phyloP scores from a whole-genome alignment of 2,113 vertebrate genomes.

The Myrmecophaga tridactyla region DNA sequence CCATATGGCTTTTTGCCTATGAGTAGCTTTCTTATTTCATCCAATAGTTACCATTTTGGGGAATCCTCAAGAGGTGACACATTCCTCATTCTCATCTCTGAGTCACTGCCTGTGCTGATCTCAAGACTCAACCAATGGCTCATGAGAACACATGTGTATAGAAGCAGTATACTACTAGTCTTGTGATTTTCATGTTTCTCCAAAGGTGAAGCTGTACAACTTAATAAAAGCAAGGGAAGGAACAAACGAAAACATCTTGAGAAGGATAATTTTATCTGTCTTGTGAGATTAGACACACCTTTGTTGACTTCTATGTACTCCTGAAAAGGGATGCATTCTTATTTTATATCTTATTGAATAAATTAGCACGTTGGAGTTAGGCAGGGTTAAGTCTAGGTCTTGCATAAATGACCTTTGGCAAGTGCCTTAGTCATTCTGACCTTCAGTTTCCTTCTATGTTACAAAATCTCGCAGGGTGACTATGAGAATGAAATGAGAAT shows the following conservation, averaged over 20 bases:
- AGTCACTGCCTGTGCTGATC: accelerated
- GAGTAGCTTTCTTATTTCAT: not conserved
- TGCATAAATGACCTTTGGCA: not conserved
- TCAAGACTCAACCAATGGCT: not conserved
- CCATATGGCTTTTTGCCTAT: not conserved
- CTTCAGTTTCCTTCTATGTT: not conserved
- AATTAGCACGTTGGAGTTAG: not conserved
- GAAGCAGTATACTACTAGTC: not conserved
- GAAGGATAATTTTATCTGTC: not conserved
- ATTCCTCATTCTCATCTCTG: not conserved
- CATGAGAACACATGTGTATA: not conserved
- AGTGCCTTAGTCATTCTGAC: not conserved
- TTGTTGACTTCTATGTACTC: not conserved
- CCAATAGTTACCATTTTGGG: not conserved
- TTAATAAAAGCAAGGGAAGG: slow-evolving; percentile 9
- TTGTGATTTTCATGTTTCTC: accelerated
- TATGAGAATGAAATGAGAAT: not conserved
- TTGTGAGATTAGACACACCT: not conserved
- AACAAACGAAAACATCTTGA: not conserved
- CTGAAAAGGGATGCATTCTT: not conserved
- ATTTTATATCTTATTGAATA: not conserved
- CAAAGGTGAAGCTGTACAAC: not conserved
- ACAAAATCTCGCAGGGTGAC: not conserved
- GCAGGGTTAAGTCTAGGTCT: not conserved
- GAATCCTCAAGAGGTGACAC: not conserved